Evolutionary conservation across 2,113 vertebrate genomes (phyloP).

Genomic region (Plecturocebus donacophilus): DNA sequence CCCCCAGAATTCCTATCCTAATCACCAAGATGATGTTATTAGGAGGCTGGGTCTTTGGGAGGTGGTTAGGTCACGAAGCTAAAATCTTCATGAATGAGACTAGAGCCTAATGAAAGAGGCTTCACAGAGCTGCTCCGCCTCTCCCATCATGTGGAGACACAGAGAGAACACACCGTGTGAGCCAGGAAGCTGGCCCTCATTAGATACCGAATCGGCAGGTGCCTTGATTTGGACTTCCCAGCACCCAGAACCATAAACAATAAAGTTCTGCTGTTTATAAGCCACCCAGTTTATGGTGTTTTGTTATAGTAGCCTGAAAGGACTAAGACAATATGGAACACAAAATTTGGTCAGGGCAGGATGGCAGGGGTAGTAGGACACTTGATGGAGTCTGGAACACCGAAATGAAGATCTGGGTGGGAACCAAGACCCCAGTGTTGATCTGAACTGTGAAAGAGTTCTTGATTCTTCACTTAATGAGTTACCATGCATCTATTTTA

Average conservation of each 20-base stretch:
- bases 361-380: neutral
- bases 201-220: neutral
- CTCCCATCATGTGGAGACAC: neutral
- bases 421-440: neutral
- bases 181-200: neutral
- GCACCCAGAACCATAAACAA: neutral
- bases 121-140: neutral
- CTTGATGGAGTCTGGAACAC: neutral
- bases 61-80: neutral
- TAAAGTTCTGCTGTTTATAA: neutral
- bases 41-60: neutral
- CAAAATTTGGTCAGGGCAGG: neutral
- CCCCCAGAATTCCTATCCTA: neutral
- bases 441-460: neutral
- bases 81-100: neutral
- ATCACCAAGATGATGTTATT: neutral
- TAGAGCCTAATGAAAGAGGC: neutral
- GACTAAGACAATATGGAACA: neutral
- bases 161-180: too few relatives aligned
- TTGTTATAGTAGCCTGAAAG: neutral
- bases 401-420: neutral
- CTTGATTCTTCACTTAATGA: neutral
- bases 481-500: neutral
- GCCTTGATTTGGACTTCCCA: neutral
- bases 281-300: neutral